phyloP scores from a whole-genome alignment of 1,140 invertebrate species.

The Aphelinus atriplicis region DNA sequence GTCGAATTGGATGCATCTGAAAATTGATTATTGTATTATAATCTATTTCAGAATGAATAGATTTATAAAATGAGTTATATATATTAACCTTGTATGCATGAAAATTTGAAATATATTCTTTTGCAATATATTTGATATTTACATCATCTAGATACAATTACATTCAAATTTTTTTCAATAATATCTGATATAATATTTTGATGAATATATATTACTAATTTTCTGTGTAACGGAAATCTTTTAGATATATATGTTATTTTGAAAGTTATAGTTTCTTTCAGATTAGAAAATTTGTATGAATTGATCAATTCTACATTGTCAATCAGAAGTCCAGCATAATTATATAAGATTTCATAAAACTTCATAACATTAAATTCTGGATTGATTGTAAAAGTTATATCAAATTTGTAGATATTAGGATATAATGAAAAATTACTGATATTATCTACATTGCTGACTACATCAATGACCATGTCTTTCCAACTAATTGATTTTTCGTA shows the following conservation, averaged over 20 bases:
- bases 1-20: too few species aligned
- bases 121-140: background rate
- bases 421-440: conserved; percentile 40
- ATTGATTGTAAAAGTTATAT: conserved; percentile 54
- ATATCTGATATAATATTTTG: conserved; percentile 56
- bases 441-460: conserved; percentile 2
- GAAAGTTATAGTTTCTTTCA: conserved; percentile 54
- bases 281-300: conserved; percentile 50
- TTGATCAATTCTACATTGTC: conserved; percentile 53
- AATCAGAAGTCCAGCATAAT: conserved; percentile 57
- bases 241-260: conserved; percentile 62
- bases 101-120: conserved; percentile 3
- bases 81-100: conserved; percentile 11
- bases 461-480: conserved; percentile 33
- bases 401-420: conserved; percentile 55
- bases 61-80: too few species aligned
- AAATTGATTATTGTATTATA: background rate
- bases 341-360: conserved; percentile 56
- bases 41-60: background rate
- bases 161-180: conserved; percentile 54
- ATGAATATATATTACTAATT: conserved; percentile 60
- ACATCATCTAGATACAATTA: conserved; percentile 48
- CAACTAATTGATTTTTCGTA: conserved; percentile 28
- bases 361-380: conserved; percentile 46
- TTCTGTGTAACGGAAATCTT: conserved; percentile 54